Evolutionary conservation across 2,888 invertebrate genomes (phyloP), one percentile per base, ranked within the genome.

Genomic region (Phlogophora meticulosa): DNA sequence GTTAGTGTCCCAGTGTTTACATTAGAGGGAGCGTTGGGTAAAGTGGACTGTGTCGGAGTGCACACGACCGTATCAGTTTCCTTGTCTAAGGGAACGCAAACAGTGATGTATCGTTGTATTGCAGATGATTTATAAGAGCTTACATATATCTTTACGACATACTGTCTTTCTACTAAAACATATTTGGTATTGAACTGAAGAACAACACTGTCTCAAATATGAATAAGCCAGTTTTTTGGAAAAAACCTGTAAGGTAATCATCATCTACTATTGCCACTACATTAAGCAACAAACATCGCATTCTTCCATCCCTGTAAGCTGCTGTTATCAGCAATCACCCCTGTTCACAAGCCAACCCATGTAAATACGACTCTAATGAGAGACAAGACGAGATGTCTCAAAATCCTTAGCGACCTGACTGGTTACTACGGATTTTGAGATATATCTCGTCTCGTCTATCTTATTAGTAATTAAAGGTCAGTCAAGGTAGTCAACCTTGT

Each of bases 1-100:
- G 73, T 81, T 72, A 75, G 72, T 75, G 72, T 71, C 43, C 45
- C 63, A 65, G 60, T 79, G 78, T 80, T 81, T 81, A 68, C 74
- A 78, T 76, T 83, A 68, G 70, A 77, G 74, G 66, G 64, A 48
- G 78, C 56, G 61, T 55, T 52, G 64, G 48, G 38, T 38, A 61
- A 67, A 76, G 74, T 76, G 76, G 74, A 61, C 74, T 69, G 55
- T 65, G 68, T 59, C 42, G 11, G 58, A 61, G 55, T 59, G 67
- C 75, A 76, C 36, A 24, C 34, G 72, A 43, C 58, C 61, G 46
- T 64, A 73, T 76, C 78, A 49, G 58, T 73, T 73, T 64, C 64
- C 34, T 42, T 51, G 61, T 51, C 49, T 43, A 49, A 65, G 64
- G 34, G 55, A 46, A 17, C 4, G n/a, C 49, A 56, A 77, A 72